A percentile compares a stretch with the other conserved stretches of the same genome.
Conservation (phyloP, 2,888 invertebrate genomes). For the Icerya purchasi region DNA sequence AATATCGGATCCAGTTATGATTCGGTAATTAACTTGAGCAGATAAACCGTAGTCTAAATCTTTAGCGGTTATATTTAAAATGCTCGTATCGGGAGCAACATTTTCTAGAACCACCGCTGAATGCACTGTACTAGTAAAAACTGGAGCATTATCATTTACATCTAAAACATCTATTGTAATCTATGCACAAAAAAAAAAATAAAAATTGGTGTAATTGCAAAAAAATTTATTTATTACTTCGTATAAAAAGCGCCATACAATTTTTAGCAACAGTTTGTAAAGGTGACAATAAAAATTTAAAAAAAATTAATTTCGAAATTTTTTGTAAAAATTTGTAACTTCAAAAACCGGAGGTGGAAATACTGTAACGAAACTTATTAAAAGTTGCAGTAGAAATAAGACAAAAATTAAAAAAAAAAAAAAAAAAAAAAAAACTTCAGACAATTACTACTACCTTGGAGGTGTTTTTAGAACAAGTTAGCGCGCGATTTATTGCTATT, state of each 20-base stretch:
- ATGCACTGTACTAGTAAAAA: conserved; percentile 39
- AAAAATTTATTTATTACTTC: no score
- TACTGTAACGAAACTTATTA: no score
- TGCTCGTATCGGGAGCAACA: conserved; percentile 39
- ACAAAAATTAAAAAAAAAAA: no score
- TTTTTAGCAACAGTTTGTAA: not conserved
- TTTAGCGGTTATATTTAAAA: conserved; percentile 43
- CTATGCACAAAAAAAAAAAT: conserved; percentile 15
- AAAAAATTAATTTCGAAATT: not conserved
- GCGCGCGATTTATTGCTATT: no score
- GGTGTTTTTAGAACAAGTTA: no score
- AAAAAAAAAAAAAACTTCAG: no score
- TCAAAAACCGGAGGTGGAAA: no score
- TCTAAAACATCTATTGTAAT: conserved; percentile 48
- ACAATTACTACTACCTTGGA: no score
- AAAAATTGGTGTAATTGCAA: no score
- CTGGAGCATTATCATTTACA: conserved; percentile 56
- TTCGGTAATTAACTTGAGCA: conserved; percentile 45
- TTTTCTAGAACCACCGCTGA: conserved; percentile 59
- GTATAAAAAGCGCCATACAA: no score
- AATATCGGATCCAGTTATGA: conserved; percentile 49
- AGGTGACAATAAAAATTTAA: not conserved
- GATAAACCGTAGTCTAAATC: conserved; percentile 57
- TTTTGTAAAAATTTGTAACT: not conserved
- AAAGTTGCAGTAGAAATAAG: no score